phyloP scores from a whole-genome alignment of 2,797 vertebrate species.

The Microctenopoma stevenorrisi region DNA sequence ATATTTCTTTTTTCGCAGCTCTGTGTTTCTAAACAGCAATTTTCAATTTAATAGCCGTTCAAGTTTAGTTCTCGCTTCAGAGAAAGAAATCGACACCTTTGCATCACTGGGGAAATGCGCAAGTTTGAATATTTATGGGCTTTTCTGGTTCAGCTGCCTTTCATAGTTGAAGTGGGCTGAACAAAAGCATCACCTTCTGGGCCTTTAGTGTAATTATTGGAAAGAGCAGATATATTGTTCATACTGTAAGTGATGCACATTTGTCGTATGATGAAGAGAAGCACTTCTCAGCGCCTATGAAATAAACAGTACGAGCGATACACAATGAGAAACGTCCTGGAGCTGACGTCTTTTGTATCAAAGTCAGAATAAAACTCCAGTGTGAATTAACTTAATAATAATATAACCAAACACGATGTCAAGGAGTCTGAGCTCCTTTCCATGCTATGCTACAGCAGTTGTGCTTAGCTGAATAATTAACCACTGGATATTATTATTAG shows the following conservation, averaged over 20 bases:
- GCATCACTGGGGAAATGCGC: slow-evolving; percentile 13
- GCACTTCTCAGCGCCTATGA: neutral
- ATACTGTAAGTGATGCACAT: neutral
- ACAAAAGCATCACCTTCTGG: slow-evolving; percentile 14
- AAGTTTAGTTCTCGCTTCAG: neutral
- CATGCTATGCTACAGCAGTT: slow-evolving; percentile 31
- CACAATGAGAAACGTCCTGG: neutral
- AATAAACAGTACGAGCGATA: neutral
- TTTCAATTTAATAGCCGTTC: neutral
- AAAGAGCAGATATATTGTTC: neutral
- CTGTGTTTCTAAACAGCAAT: neutral
- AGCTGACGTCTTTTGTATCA: slow-evolving; percentile 17
- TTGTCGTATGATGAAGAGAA: neutral
- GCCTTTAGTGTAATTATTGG: neutral
- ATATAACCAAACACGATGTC: slow-evolving; percentile 12
- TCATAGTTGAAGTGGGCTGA: slow-evolving; percentile 17
- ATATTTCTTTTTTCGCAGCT: neutral
- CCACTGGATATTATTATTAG: slow-evolving; percentile 33
- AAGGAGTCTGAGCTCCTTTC: slow-evolving; percentile 7
- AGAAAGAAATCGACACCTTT: slow-evolving; percentile 19
- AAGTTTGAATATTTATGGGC: slow-evolving; percentile 26
- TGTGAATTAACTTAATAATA: slow-evolving; percentile 13
- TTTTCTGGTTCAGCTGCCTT: slow-evolving; percentile 9
- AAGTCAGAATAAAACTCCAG: slow-evolving; percentile 22
- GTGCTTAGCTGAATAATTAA: slow-evolving; percentile 53